Conservation (phyloP, 1,140 invertebrate species). For the Plutomurus gul region DNA sequence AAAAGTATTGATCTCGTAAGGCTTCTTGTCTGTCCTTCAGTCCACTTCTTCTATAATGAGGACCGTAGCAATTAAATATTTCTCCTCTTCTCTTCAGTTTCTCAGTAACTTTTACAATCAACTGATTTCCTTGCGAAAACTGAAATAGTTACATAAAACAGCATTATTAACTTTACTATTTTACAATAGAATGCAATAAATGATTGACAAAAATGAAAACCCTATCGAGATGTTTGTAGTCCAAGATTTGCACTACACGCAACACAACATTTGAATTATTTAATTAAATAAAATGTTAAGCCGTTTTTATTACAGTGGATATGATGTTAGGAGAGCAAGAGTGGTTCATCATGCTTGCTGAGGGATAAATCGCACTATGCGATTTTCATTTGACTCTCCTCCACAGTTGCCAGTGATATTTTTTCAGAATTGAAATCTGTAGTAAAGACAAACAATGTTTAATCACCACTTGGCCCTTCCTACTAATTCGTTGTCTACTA, state of each 20-base stretch:
- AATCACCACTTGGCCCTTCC: no score
- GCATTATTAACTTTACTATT: no score
- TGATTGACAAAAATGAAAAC: no score
- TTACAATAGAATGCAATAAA: no score
- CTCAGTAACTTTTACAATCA: constrained; percentile 65
- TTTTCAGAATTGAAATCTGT: constrained; percentile 35
- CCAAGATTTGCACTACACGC: no score
- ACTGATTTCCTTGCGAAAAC: constrained; percentile 57
- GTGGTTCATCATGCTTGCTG: constrained; percentile 89
- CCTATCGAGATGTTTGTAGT: no score
- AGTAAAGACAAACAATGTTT: not conserved
- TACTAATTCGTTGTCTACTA: not conserved
- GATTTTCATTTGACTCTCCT: constrained; percentile 65
- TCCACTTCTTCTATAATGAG: constrained; percentile 67
- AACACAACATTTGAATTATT: constrained; percentile 55
- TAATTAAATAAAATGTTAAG: constrained; percentile 53
- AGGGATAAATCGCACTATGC: constrained; percentile 84
- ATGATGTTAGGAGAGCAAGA: constrained; percentile 79
- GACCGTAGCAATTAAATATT: constrained; percentile 78
- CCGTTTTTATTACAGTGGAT: not conserved
- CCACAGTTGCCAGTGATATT: constrained; percentile 52
- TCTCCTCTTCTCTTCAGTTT: constrained; percentile 65
- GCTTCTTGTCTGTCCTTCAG: constrained; percentile 63
- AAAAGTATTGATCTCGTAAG: constrained; percentile 72
- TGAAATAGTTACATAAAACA: constrained; percentile 57